Evolutionary conservation across 2,888 invertebrate genomes (phyloP).

Genomic region (Nomada flava): DNA sequence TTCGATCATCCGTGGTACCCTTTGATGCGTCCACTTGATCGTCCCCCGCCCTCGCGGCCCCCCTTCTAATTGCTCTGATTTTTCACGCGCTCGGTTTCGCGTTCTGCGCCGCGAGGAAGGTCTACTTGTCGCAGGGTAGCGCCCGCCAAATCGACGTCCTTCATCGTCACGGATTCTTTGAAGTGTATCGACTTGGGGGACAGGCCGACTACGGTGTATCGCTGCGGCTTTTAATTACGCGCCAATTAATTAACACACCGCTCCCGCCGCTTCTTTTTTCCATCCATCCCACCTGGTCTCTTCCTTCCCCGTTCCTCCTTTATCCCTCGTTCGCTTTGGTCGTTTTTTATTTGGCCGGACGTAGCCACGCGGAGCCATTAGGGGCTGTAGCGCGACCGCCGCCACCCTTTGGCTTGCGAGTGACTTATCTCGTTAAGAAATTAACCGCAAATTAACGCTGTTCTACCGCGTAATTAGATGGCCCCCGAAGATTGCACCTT

Average conservation of each 20-base stretch:
- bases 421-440: slow-evolving; percentile 74
- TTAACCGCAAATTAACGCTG: slow-evolving; percentile 75
- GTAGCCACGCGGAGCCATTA: slow-evolving; percentile 70
- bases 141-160: slow-evolving; percentile 56
- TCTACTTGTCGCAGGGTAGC: slow-evolving; percentile 49
- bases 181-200: slow-evolving; percentile 55
- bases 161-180: slow-evolving; percentile 59
- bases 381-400: slow-evolving; percentile 69
- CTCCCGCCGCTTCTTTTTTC: slow-evolving; percentile 48
- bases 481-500: slow-evolving; percentile 68
- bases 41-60: neutral
- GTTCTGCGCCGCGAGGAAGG: slow-evolving; percentile 7
- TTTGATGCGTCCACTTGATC: slow-evolving; percentile 43
- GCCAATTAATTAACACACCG: slow-evolving; percentile 80
- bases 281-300: slow-evolving; percentile 17
- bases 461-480: slow-evolving; percentile 74
- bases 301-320: slow-evolving; percentile 14
- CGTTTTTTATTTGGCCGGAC: slow-evolving; percentile 58
- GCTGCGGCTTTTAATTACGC: slow-evolving; percentile 79
- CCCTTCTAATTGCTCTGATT: slow-evolving; percentile 50
- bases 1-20: slow-evolving; percentile 33
- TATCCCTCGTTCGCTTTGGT: slow-evolving; percentile 4
- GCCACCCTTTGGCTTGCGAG: slow-evolving; percentile 49
- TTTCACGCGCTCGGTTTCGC: slow-evolving; percentile 40
- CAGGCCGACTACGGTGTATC: slow-evolving; percentile 63